Conservation (phyloP, 2,888 invertebrate species). For the Aphidoletes aphidimyza region DNA sequence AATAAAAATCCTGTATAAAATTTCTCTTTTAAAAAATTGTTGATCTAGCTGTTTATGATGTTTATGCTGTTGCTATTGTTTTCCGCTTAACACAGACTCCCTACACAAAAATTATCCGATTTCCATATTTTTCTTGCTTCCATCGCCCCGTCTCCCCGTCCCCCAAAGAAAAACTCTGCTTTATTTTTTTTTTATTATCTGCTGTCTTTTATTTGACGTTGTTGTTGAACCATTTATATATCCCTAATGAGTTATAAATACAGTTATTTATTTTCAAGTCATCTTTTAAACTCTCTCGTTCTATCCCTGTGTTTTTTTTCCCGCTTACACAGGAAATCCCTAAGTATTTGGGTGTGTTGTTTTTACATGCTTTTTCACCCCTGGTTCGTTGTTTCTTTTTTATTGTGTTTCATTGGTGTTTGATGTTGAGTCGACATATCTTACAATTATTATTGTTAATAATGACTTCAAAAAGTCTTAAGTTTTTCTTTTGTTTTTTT, state of each 20-base stretch:
- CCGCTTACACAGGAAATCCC: neutral
- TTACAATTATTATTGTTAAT: constrained; percentile 3
- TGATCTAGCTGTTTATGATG: neutral
- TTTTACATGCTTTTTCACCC: neutral
- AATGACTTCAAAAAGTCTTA: neutral
- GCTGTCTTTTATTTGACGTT: neutral
- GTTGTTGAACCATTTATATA: neutral
- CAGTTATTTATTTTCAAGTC: constrained; percentile 25
- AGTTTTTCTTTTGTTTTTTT: neutral
- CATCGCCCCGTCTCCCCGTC: too few species aligned
- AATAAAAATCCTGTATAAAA: too few species aligned
- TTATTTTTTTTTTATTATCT: neutral
- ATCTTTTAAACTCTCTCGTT: neutral
- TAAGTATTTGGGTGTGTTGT: neutral
- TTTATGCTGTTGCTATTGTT: too few species aligned
- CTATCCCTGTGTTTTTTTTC: too few species aligned
- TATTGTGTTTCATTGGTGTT: neutral
- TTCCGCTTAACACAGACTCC: too few species aligned
- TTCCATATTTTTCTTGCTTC: too few species aligned
- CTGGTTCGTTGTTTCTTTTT: neutral
- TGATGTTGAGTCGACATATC: neutral
- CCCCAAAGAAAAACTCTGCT: neutral
- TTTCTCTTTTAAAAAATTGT: too few species aligned
- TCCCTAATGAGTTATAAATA: constrained; percentile 18
- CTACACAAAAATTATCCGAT: neutral